Base-by-base conservation (phyloP, 2,797 vertebrate species). In the Threskiornis aethiopicus region DNA sequence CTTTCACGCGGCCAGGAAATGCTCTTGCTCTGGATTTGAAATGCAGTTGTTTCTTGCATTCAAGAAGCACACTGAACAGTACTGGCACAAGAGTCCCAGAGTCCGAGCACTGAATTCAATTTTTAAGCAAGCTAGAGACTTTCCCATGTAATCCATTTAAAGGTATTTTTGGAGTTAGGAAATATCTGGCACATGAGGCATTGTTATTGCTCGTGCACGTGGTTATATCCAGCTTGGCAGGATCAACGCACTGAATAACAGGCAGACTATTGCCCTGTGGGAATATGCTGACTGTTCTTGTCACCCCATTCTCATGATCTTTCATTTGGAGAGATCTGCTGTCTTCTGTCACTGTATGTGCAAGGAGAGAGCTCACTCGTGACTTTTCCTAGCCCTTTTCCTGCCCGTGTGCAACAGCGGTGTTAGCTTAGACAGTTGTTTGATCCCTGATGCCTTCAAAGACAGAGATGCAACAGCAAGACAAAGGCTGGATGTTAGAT, bases 251-350 rank as follows among this genome's bases (percentile, higher is more conserved):
- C 21, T 13, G 15, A 91, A 21, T 70, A 91, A 94, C 61, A 90
- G 77, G 65, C 81, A 75, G 78, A 65, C 70, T 65, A 66, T 25
- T 86, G 81, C 69, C 78, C 93, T 88, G 59, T 57, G 86, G 73
- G 83, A 95, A 95, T 87, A 91, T 49, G 69, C 66, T 94, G 78
- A 85, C 90, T 79, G 39, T 81, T 93, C 42, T 62, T 78, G 69
- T 90, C 85, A 92, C 54, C 19, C 54, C 19, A 33, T 65, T 96
- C 91, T 77, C 69, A 33, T 58, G 42, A 67, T 84, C 64, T 67
- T 79, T 91, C 70, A 84, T 88, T 84, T 93, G 65, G 83, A 87
- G 76, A 94, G 67, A 71, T 91, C 51, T 79, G 76, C 80, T 87
- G 41, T 79, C 54, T 79, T 51, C 78, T 93, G 89, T 94, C 87